phyloP scores from a whole-genome alignment of 2,113 vertebrate genomes.

The Lipophrys pholis region DNA sequence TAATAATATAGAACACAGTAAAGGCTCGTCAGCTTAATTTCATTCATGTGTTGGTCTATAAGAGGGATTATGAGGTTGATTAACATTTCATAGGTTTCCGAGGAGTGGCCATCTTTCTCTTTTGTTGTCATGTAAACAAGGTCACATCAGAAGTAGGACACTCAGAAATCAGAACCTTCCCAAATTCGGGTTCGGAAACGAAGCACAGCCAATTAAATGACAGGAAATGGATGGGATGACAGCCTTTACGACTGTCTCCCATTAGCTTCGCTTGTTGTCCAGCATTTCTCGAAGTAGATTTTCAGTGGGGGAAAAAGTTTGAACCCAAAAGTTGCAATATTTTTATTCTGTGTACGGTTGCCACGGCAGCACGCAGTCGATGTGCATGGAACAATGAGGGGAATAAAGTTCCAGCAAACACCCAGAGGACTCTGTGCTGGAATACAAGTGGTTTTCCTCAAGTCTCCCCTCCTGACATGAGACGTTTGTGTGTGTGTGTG shows the following conservation, averaged over 20 bases:
- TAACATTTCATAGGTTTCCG: no score
- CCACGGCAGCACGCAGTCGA: constrained; percentile 44
- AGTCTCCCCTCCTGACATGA: constrained; percentile 69
- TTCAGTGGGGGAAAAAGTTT: constrained; percentile 1
- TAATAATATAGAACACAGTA: no score
- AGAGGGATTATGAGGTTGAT: no score
- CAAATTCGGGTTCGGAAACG: no score
- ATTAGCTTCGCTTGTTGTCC: constrained; percentile 11
- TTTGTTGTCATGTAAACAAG: no score
- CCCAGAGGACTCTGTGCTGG: constrained; percentile 56
- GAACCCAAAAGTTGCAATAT: constrained; percentile 18
- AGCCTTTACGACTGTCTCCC: not conserved
- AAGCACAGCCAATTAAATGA: not conserved
- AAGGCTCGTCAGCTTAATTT: no score
- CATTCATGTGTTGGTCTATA: no score
- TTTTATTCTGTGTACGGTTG: constrained; percentile 37
- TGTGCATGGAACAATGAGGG: constrained; percentile 44
- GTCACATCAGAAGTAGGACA: no score
- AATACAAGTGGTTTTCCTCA: constrained; percentile 76
- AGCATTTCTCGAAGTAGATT: constrained; percentile 14
- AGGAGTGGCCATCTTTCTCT: no score
- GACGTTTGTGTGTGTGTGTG: constrained; percentile 47
- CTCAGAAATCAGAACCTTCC: no score
- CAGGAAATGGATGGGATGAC: constrained; percentile 2
- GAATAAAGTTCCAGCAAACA: constrained; percentile 51